phyloP scores from a whole-genome alignment of 2,797 vertebrate genomes.

The Enteromius radiatus region DNA sequence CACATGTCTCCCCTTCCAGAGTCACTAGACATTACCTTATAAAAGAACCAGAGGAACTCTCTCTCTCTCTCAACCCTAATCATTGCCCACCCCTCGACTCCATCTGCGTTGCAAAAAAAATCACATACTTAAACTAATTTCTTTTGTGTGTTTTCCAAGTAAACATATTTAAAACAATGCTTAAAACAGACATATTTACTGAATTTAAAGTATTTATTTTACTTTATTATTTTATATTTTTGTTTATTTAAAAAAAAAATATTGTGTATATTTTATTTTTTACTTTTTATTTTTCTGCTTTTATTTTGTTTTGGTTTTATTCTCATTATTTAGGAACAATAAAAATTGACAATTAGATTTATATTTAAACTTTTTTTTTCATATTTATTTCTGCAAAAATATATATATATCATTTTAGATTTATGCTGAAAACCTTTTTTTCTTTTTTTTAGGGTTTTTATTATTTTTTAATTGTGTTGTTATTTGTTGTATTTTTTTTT shows the following conservation, averaged over 20 bases:
- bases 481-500: too few relatives aligned
- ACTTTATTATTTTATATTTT: not conserved
- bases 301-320: not conserved
- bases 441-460: too few relatives aligned
- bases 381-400: too few relatives aligned
- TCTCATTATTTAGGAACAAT: not conserved
- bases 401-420: not conserved
- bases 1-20: slow-evolving; percentile 80
- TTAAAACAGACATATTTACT: not conserved
- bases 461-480: not conserved
- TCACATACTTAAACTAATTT: not conserved
- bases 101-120: slow-evolving; percentile 14
- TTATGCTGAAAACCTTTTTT: not conserved
- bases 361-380: too few relatives aligned
- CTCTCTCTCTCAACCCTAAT: slow-evolving; percentile 73
- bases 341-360: too few relatives aligned
- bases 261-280: not conserved
- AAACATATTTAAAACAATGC: not conserved
- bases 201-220: not conserved
- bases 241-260: too few relatives aligned
- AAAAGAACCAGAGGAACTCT: slow-evolving; percentile 86
- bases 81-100: slow-evolving; percentile 60
- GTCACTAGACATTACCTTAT: slow-evolving; percentile 96
- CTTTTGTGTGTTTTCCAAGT: not conserved
- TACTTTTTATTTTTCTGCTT: not conserved